Base-by-base conservation (phyloP, 2,797 vertebrate species). In the Sebastes flavidus region DNA sequence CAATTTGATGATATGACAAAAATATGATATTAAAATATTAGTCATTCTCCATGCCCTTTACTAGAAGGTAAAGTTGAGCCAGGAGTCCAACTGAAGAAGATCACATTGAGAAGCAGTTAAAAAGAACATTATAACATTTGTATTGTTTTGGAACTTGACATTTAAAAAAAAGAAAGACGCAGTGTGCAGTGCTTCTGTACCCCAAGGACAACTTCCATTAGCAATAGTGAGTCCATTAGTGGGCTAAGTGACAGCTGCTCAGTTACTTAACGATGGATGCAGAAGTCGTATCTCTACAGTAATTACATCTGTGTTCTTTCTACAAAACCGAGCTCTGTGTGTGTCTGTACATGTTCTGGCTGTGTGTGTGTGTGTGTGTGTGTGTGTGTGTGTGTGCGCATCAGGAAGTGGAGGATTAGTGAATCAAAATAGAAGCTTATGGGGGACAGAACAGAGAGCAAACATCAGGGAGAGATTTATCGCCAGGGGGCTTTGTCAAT, bases 401-500 rank as follows among this genome's bases (percentile, higher is more conserved):
- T 81, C 73, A 27, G 81, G 79, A 92, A 88, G 82, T 24, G 0
- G 75, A 75, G 87, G 87, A 94, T 93, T 92, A 92, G 70, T 68
- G 67, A 84, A 85, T 93, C 63, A 84, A 90, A 94, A 92, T 59
- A 91, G 82, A 88, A 87, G 87, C 87, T 90, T 87, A 89, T 80
- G 71, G 30, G 67, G 71, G 60, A 77, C 55, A 86, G 75, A 83
- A 63, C 71, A 80, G 74, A 88, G 65, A 6, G 20, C 62, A 82
- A 84, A 87, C 83, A 88, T 86, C 59, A 89, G 56, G 83, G 76
- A 77, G 63, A 87, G 83, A 88, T 83, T 91, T 78, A 89, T 86
- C 68, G 86, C 54, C 73, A 81, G 36, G 69, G 78, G 72, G 58
- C 65, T 84, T 77, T 65, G 65, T 83, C 81, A 83, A 63, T 77